These are phyloP conservation scores for Chrysotoxum bicinctum DNA, from an alignment of 2,888 invertebrate genomes.

Conservation along the genomic window DNA sequence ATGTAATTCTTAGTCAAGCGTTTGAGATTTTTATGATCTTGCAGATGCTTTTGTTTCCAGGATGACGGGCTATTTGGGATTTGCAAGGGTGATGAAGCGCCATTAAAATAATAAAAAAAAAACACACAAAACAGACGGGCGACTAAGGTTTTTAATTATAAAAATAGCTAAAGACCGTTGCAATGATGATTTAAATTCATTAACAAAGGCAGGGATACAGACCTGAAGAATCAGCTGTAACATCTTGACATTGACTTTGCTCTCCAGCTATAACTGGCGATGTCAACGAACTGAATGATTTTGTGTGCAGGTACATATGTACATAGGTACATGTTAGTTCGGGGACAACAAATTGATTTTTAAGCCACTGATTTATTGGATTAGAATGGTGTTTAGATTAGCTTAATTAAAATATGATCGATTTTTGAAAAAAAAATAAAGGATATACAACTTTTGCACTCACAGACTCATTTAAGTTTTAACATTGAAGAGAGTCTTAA, in stretches of 20 bases:
- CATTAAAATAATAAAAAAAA: background rate
- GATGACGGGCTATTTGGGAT: conserved; percentile 31
- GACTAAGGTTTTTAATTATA: conserved; percentile 5
- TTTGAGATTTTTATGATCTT: conserved; percentile 58
- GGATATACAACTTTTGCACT: no score
- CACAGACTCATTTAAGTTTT: no score
- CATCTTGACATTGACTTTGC: background rate
- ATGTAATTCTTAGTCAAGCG: conserved; percentile 46
- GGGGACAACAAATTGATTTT: background rate
- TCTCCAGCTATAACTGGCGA: background rate
- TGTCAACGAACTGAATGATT: conserved; percentile 1
- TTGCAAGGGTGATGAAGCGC: conserved; percentile 35
- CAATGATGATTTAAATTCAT: background rate
- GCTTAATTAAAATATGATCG: no score
- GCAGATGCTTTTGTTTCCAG: conserved; percentile 42
- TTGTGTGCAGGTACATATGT: no score
- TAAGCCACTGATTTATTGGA: background rate
- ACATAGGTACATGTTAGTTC: background rate
- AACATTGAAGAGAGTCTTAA: no score
- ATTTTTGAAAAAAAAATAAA: no score
- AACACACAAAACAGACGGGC: background rate
- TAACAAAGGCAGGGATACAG: background rate
- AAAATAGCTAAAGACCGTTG: background rate
- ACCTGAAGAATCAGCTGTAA: background rate
- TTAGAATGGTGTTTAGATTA: no score